Conservation (phyloP, 2,888 invertebrate species). For the Synergus japonicus region DNA sequence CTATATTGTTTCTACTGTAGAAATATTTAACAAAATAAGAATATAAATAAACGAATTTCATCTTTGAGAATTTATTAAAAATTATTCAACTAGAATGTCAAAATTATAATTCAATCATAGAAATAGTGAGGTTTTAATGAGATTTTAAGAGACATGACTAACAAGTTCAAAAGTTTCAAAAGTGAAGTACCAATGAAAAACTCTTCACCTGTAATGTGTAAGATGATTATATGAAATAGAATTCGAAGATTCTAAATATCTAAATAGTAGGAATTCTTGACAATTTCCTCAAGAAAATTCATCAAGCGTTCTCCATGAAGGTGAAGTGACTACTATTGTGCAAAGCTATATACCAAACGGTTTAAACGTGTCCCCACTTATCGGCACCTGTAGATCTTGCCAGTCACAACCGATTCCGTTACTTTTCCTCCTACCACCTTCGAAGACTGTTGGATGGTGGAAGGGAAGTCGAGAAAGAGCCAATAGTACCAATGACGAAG, state of each 20-base stretch:
- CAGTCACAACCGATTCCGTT: slow-evolving; percentile 30
- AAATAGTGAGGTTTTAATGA: too few relatives aligned
- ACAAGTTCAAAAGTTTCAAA: neutral
- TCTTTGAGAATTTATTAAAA: too few relatives aligned
- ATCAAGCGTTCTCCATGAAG: slow-evolving; percentile 1
- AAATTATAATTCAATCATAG: too few relatives aligned
- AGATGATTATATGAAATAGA: neutral
- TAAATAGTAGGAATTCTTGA: neutral
- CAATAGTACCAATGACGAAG: neutral
- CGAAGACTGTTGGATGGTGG: neutral
- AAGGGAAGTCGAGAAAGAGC: slow-evolving; percentile 1
- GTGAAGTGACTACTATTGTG: slow-evolving; percentile 19
- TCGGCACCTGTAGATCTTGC: slow-evolving; percentile 16
- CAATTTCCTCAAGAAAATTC: neutral
- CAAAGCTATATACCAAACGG: slow-evolving; percentile 22
- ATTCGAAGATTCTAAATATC: neutral
- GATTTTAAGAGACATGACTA: too few relatives aligned
- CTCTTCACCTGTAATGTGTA: neutral
- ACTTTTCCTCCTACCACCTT: neutral
- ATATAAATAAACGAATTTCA: too few relatives aligned
- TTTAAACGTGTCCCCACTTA: slow-evolving; percentile 33
- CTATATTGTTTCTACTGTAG: too few relatives aligned
- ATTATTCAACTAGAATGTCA: too few relatives aligned
- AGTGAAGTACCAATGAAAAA: neutral
- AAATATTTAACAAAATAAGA: too few relatives aligned